Evolutionary conservation across 2,113 vertebrate species (phyloP).

Genomic region (Uria aalge): DNA sequence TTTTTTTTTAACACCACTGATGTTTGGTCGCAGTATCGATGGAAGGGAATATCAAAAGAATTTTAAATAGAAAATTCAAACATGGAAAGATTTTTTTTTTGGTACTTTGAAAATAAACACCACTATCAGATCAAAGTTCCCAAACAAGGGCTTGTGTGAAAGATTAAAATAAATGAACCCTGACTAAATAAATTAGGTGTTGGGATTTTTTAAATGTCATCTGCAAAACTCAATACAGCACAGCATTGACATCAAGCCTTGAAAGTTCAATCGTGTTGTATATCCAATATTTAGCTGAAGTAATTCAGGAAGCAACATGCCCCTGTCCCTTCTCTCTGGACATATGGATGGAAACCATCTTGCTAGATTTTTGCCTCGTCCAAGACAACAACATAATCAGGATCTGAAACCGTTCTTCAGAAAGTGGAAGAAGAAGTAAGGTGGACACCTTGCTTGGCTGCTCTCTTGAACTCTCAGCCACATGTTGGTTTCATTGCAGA

Average conservation of each 20-base stretch:
- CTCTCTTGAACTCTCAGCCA: not conserved
- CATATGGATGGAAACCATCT: not conserved
- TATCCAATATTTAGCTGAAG: not conserved
- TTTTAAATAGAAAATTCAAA: conserved; percentile 32
- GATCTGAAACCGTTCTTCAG: not conserved
- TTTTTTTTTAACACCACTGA: not conserved
- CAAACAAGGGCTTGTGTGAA: conserved; percentile 6
- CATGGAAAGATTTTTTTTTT: not conserved
- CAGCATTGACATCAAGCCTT: not conserved
- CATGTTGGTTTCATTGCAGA: not conserved
- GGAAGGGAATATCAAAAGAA: conserved; percentile 15
- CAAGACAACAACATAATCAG: not conserved
- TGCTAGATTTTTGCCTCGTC: not conserved
- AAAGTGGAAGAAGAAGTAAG: not conserved
- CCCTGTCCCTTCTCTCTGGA: not conserved
- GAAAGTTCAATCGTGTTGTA: not conserved
- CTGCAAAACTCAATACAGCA: not conserved
- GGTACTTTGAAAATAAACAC: conserved; percentile 49
- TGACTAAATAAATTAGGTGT: conserved; percentile 32
- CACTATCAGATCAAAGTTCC: conserved; percentile 32
- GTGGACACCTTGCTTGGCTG: not conserved
- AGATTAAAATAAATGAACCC: conserved; percentile 48
- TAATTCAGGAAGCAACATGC: not conserved
- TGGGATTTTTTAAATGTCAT: conserved; percentile 7
- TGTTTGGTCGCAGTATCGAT: not conserved